Evolutionary conservation across 92 coral and sea anemone species (phyloP).

Genomic region (Umimayanthus chanpuru): DNA sequence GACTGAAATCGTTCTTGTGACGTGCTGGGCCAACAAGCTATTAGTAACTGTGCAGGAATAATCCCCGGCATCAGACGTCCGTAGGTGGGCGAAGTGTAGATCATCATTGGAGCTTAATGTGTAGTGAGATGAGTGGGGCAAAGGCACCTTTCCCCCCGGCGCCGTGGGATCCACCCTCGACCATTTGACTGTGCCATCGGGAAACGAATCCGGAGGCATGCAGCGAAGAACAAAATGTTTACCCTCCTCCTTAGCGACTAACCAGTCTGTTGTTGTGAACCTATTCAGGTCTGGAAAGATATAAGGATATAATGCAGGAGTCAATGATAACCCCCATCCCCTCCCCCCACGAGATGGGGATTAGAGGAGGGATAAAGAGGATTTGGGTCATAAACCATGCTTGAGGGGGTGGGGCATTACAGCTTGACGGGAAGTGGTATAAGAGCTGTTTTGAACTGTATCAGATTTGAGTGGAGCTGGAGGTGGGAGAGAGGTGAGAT

Average conservation of each 20-base stretch:
- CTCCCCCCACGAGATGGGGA: too few species aligned
- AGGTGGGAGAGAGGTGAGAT: too few species aligned
- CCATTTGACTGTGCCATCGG: slow-evolving; percentile 74
- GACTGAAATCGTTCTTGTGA: slow-evolving; percentile 65
- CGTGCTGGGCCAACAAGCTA: slow-evolving; percentile 52
- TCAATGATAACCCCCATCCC: too few species aligned
- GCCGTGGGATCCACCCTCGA: slow-evolving; percentile 59
- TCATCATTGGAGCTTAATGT: slow-evolving; percentile 72
- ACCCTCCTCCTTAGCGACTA: slow-evolving; percentile 54
- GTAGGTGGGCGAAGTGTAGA: slow-evolving; percentile 72
- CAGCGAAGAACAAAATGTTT: slow-evolving; percentile 55
- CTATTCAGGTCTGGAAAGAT: slow-evolving; percentile 60
- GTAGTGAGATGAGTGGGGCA: slow-evolving; percentile 58
- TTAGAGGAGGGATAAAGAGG: too few species aligned
- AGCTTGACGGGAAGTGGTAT: too few species aligned
- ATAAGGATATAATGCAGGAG: not conserved
- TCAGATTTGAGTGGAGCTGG: too few species aligned
- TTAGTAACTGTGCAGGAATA: slow-evolving; percentile 78
- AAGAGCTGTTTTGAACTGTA: too few species aligned
- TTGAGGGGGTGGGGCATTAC: too few species aligned
- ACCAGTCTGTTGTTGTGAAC: slow-evolving; percentile 56
- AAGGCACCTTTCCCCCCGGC: slow-evolving; percentile 45
- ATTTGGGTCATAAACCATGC: too few species aligned
- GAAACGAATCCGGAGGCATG: slow-evolving; percentile 79
- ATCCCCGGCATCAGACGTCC: slow-evolving; percentile 56